Evolutionary conservation across 2,888 invertebrate genomes (phyloP), one percentile per base, ranked within the genome.

Genomic region (Phania funesta): DNA sequence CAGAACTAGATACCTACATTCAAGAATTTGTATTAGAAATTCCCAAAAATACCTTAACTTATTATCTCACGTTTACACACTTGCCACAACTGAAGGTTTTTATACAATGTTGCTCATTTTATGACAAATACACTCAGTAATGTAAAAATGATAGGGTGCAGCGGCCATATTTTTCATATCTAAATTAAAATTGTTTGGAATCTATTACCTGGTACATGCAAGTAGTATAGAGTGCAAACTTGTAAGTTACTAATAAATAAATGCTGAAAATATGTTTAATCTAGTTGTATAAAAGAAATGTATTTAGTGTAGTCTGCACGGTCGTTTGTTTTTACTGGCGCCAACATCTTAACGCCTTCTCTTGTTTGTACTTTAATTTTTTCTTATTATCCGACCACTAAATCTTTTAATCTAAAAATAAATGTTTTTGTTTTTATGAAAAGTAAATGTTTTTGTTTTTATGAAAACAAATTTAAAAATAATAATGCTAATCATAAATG

Each of bases 281-380:
- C 44, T 46, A 44, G n/a, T 74, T 46, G 24, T 65, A 48, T 38
- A 54, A 7, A 54, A 52, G 26, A 62, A 68, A 64, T 60, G 56
- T 73, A 73, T 56, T 74, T 68, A 67, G 77, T n/a, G n/a, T 74
- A 77, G 64, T 81, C 68, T 77, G 74, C 73, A 73, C 56, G 77
- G 68, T 78, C 78, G 64, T 83, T 74, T 82, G 67, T 44, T 79
- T 81, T 75, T 71, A 54, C 58, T 84, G 84, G 83, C 84, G 84
- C 84, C 84, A 81, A 58, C 62, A 50, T 18, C 46, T 48, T 41
- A 60, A 44, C 62, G 41, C 52, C 52, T 50, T 1, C 22, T 50
- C 24, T 67, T 13, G 11, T 38, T 38, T 11, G 11, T 58, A 9
- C 44, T 32, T 54, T 64, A 29, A 7, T 11, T 32, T 5, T 20